Evolutionary conservation across 2,888 invertebrate species (phyloP), one percentile per base, ranked within the genome.

Genomic region (Hemaris fuciformis): DNA sequence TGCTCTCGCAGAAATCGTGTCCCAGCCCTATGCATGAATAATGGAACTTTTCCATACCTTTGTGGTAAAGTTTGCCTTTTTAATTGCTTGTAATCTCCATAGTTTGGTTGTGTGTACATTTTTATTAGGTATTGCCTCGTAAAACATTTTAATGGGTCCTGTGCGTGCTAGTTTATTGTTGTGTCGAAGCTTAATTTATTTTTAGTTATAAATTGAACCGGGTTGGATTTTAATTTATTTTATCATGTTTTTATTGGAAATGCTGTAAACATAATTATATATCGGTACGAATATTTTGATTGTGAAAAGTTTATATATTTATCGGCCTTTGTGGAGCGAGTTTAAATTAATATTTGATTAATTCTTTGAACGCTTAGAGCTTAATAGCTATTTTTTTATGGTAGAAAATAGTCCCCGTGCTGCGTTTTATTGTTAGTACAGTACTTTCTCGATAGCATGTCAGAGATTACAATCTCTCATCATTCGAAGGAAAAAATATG

Each of bases 51-150:
- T 31, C 48, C 18, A 53, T 53, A 53, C 53, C 53, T 53, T 53
- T 53, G 53, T 53, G 53, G 53, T 31, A 31, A 53, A 53, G 53
- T 53, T 53, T 53, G 27, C 53, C 53, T 53, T 53, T 53, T 53
- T 53, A 53, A 53, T 53, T 53, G 53, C 53, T 31, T 31, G 53
- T 53, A 53, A 53, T 53, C 25, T 53, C 18, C 18, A 48, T 48
- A 53, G 53, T 53, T 31, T 7, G 53, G 31, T 3, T 31, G 27
- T 31, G 15, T 27, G 27, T 18, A 53, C 18, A 31, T 53, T 53
- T 53, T 53, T 53, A 53, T 53, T 27, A 10, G 53, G 18, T 15
- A 18, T 53, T 53, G 18, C 3, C 10, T 31, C 53, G 53, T 53
- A 18, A 53, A 53, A 31, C n/a, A 27, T 27, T 53, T 53, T 53